These are phyloP conservation scores for Campylomormyrus numenius DNA, from an alignment of 2,113 vertebrate species.

Conservation along the genomic window DNA sequence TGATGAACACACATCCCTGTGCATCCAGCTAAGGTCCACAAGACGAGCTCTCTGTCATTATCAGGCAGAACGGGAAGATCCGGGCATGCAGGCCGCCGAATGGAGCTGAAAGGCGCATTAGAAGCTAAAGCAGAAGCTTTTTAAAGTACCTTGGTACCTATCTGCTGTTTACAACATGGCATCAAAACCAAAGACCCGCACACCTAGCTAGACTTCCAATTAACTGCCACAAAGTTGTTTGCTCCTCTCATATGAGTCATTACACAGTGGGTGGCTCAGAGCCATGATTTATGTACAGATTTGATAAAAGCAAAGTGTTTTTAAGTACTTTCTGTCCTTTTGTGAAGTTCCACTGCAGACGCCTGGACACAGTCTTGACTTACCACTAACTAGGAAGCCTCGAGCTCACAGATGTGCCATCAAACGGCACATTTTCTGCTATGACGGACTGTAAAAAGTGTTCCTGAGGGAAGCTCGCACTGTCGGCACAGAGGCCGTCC, in stretches of 20 bases:
- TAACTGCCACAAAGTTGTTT: not conserved
- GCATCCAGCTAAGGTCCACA: not conserved
- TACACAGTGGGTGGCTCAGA: not conserved
- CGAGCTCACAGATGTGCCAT: not conserved
- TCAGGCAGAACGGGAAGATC: not conserved
- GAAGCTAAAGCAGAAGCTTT: not conserved
- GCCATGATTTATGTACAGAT: not conserved
- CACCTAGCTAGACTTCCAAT: not conserved
- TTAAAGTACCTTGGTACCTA: not conserved
- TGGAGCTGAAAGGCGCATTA: not conserved
- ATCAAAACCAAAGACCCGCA: not conserved
- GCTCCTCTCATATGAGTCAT: not conserved
- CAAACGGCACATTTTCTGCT: not conserved
- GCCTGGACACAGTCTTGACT: not conserved
- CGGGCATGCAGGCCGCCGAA: not conserved
- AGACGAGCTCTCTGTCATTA: not conserved
- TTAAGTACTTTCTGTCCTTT: not conserved
- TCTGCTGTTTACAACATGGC: not conserved
- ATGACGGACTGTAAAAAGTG: not conserved
- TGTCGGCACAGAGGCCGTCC: not conserved
- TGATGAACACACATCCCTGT: not conserved
- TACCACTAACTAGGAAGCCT: not conserved
- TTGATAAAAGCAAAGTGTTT: not conserved
- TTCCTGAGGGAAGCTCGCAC: not conserved
- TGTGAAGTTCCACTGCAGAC: not conserved